Evolutionary conservation across 2,113 vertebrate genomes (phyloP), one percentile per base, ranked within the genome.

Genomic region (Callocephalon fimbriatum): DNA sequence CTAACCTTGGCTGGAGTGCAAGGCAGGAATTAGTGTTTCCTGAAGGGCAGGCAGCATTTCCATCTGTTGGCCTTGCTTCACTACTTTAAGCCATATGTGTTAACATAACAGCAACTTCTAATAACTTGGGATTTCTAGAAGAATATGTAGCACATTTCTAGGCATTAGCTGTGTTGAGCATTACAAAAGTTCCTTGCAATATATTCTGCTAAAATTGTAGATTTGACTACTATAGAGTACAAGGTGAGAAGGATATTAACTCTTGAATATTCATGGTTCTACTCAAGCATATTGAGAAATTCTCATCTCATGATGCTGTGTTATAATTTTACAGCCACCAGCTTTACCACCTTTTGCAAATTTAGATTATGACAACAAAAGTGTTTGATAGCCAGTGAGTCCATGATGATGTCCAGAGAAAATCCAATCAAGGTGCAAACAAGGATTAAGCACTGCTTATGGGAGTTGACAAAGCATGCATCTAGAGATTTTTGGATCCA

Each of bases 401-500:
- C 82, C 31, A 35, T 26, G 35, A 22, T 4, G 8, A 7, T 70
- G 71, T 56, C 81, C 76, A 84, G 53, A 59, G 35, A 35, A 96
- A 95, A 91, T 67, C 45, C 62, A 76, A 38, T 96, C 56, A 42
- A 86, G 76, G 75, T 91, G 75, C 61, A 76, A 91, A 50, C 76
- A 44, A 82, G 65, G 58, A 65, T 62, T 78, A 50, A 47, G 6
- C 40, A 6, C 13, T 59, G 26, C 47, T 76, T 71, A n/a, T 32
- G 68, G 83, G 56, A 71, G 25, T 40, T 94, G 79, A 65, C 42
- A 86, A 54, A 84, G 23, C 67, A 42, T 18, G 51, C 40, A 29
- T 11, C 59, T 82, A 86, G 88, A 92, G 81, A 73, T 59, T 93
- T 95, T 84, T 75, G 18, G 61, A 84, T 88, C 88, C 82, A 77